Evolutionary conservation across 2,888 invertebrate genomes (phyloP).

Genomic region (Sympetrum striolatum): DNA sequence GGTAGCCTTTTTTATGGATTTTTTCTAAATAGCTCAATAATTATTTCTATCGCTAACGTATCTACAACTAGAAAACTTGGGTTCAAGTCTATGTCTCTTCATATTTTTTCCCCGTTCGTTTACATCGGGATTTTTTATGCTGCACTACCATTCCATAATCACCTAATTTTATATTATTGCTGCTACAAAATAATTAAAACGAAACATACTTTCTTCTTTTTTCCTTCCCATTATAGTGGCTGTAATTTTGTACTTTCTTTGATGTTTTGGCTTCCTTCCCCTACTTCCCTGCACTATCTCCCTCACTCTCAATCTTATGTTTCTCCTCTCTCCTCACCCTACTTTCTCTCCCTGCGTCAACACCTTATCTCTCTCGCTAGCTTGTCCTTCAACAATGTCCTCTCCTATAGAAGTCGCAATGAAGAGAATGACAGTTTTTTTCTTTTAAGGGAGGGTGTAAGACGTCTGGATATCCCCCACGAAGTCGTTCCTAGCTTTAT

Average conservation of each 20-base stretch:
- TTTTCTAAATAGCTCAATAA: no score
- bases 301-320: neutral
- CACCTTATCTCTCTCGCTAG: neutral
- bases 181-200: no score
- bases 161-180: no score
- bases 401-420: neutral
- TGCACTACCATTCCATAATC: no score
- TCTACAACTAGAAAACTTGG: no score
- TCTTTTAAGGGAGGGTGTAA: neutral
- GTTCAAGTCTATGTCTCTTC: no score
- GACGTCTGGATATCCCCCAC: neutral
- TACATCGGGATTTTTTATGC: no score
- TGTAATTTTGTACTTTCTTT: neutral
- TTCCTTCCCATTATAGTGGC: no score
- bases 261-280: neutral
- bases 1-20: no score
- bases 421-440: slow-evolving; percentile 9
- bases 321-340: neutral
- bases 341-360: neutral
- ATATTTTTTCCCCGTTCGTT: no score
- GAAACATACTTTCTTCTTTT: no score
- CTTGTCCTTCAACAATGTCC: slow-evolving; percentile 39
- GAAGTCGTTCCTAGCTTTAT: neutral
- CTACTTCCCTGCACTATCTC: neutral
- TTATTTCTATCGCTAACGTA: no score